Evolutionary conservation across 1,140 invertebrate species (phyloP), one percentile per base, ranked within the genome.

Genomic region (Polypedilum pembai): DNA sequence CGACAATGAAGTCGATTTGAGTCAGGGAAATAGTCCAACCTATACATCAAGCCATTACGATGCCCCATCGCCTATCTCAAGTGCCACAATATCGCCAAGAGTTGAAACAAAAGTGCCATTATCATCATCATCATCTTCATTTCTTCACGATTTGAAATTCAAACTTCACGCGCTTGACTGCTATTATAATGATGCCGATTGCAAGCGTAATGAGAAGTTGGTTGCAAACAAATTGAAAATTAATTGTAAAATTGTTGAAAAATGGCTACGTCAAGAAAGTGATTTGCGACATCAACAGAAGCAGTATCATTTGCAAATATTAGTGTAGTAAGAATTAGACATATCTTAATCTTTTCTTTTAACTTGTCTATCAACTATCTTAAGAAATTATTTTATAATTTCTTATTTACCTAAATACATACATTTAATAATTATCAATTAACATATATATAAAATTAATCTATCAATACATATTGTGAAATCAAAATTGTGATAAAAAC

Each of bases 71-170:
- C 65, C 24, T 33, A 33, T 20, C 8, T 69, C 65, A 69, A 69
- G 65, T 69, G 65, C 65, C 65, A 69, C 65, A 21, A 69, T 69
- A 18, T 69, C 65, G 4, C 65, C 65, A 69, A 69, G 3, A 20
- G 17, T 15, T 56, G 45, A 69, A 69, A 69, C 65, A 20, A 69
- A 69, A 69, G 65, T 69, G 65, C 65, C 65, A 69, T 69, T 69
- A 69, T 69, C 65, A 20, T 5, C 65, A 66, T 66, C 63, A 33
- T 33, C 24, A 33, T 33, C 24, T 12, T 56, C 45, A 69, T 69
- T 69, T 18, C 65, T 69, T 18, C 65, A 69, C 20, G 65, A 69
- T 69, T 69, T 69, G 18, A 69, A 69, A 20, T 69, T 69, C 12
- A 69, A 69, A 12, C 17, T 69, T 10, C 17, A 69, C 17, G 17